Evolutionary conservation across 1,140 invertebrate genomes (phyloP), one percentile per base, ranked within the genome.

Genomic region (Eupristina koningsbergeri): DNA sequence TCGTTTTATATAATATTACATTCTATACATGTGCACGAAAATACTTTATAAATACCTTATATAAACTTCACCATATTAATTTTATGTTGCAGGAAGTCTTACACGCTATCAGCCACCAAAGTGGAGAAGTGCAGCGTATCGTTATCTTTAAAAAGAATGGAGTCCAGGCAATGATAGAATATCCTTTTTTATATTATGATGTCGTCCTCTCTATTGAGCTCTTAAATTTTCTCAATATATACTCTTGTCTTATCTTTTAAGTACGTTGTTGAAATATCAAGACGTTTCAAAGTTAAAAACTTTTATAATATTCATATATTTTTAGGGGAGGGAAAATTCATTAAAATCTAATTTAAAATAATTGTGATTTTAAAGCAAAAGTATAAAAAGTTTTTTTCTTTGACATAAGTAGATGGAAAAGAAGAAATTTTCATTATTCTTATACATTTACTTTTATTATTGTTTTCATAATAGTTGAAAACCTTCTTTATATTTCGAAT

Each of bases 131-230:
- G n/a, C 95, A 97, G 86, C 95, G 98, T 87, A 99, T 99, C 93
- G 98, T 99, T 76, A 98, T 99, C 88, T 99, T 99, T 93, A 98
- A 98, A 94, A 99, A 99, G 93, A 98, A 99, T 92, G 98, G 98
- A 80, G 97, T 99, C 11, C 98, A 99, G 93, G 98, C 98, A 78
- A 98, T 99, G 97, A 98, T 99, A 89, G 98, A 99, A 97, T 99
- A 97, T 97, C 97, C 97, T 97, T 97, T 96, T 92, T 90, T 92
- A 93, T 89, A 82, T 83, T 83, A 69, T 34, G 19, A 75, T n/a
- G 61, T 11, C 0, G 58, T 13, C 29, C 9, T 34, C 2, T n/a
- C 34, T 3, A 81, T 41, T 73, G 29, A 78, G 17, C 17, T 78
- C 22, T 53, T 64, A 53, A 29, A 36, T 77, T 61, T 34, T 58